Conservation (phyloP, 2,888 invertebrate genomes). For the Metopia argyrocephala region DNA sequence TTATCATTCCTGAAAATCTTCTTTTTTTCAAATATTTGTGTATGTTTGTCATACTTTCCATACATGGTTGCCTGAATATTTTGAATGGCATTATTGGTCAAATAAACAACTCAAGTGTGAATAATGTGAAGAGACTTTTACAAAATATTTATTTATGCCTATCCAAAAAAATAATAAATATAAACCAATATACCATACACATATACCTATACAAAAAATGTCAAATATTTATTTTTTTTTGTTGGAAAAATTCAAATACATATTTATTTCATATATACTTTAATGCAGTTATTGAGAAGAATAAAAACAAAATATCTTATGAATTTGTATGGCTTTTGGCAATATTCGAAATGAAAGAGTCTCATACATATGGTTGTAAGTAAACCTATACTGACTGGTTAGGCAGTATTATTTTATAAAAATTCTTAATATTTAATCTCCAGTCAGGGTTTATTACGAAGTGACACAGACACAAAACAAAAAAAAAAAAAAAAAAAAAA, state of each 20-base stretch:
- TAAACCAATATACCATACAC: no score
- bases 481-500: no score
- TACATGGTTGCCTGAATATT: neutral
- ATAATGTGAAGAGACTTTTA: slow-evolving; percentile 33
- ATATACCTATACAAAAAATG: no score
- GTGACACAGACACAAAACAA: no score
- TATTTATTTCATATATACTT: neutral
- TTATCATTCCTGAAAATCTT: neutral
- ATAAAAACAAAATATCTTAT: neutral
- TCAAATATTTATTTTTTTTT: neutral
- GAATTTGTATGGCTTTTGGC: no score
- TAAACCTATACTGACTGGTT: no score
- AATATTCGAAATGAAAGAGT: no score
- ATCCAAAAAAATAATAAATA: neutral
- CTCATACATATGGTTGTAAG: no score
- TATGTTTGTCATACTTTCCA: neutral
- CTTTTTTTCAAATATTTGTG: neutral
- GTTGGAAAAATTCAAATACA: neutral
- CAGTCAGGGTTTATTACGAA: no score
- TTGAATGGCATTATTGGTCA: slow-evolving; percentile 10
- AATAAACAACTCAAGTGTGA: slow-evolving; percentile 44
- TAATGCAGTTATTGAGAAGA: neutral
- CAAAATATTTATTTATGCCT: neutral
- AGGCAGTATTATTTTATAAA: no score
- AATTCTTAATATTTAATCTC: no score